Evolutionary conservation across 2,888 invertebrate species (phyloP), one percentile per base, ranked within the genome.

Genomic region (Abrostola tripartita): DNA sequence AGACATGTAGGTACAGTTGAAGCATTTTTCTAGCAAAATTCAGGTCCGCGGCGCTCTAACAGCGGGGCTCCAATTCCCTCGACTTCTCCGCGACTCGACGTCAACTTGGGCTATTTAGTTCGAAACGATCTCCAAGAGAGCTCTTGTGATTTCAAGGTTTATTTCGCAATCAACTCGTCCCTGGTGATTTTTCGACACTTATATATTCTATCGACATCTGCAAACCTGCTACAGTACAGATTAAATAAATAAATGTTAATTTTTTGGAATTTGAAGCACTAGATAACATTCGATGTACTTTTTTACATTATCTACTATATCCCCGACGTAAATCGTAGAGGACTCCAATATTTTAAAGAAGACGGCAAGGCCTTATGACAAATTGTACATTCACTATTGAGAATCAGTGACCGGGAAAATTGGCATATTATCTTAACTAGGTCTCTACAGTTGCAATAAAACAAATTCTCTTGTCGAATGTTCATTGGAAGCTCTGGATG

Each of bases 101-200:
- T 76, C 78, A 74, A 80, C 74, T 77, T 64, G 56, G 66, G 75
- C 82, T 81, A 84, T 81, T 84, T 82, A 82, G 81, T 83, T 84
- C 69, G 78, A 76, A 82, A 78, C 78, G 75, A 81, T 76, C 78
- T 83, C 79, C 81, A 61, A 69, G 73, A 79, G 82, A 78, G 81
- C 81, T 80, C 77, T 81, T 81, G 76, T 81, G 81, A 83, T 82
- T 79, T 78, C 80, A 75, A 74, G 82, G 83, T 82, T 86, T 86
- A 85, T 84, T 86, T 83, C 68, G 79, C 82, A 85, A 88, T 86
- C 85, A 85, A 82, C 76, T 75, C 78, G 77, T 82, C 85, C 79
- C 78, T 58, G 63, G 74, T 67, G 77, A 78, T 76, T 78, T 72
- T 61, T 65, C 36, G 44, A 59, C 49, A 61, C 65, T 70, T 78